Evolutionary conservation across 2,113 vertebrate genomes (phyloP).

Genomic region (Caracal caracal): DNA sequence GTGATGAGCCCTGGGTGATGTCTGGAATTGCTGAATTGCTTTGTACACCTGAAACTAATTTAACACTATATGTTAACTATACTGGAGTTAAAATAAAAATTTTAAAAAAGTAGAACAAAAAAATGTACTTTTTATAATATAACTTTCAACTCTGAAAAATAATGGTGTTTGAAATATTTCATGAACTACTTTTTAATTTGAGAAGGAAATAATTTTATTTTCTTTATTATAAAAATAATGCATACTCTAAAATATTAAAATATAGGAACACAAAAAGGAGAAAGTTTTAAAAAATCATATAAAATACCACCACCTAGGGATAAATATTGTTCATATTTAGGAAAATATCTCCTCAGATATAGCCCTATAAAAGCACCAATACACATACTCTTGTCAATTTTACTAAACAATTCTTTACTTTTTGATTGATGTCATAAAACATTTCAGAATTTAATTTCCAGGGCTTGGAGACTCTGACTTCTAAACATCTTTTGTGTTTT

Average conservation of each 20-base stretch:
- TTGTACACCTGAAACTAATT: background rate
- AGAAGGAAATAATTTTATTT: slow-evolving; percentile 33
- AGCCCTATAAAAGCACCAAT: background rate
- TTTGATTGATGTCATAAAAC: slow-evolving; percentile 25
- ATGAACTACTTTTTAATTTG: background rate
- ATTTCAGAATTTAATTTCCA: background rate
- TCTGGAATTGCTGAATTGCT: background rate
- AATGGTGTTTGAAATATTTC: background rate
- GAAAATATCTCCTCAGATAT: background rate
- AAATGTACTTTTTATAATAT: slow-evolving; percentile 46
- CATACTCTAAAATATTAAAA: background rate
- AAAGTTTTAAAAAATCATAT: background rate
- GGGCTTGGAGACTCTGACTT: background rate
- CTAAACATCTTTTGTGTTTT: background rate
- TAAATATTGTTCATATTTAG: background rate
- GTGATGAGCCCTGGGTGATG: background rate
- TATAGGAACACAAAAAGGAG: background rate
- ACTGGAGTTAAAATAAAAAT: background rate
- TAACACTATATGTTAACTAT: background rate
- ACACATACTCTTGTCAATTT: background rate
- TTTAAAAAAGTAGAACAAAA: background rate
- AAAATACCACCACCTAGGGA: background rate
- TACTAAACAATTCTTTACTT: slow-evolving; percentile 8
- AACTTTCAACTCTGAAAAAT: slow-evolving; percentile 61
- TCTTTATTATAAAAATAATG: slow-evolving; percentile 20